Percentiles rank a stretch among this genome's conserved stretches.
Conservation (phyloP, 2,113 vertebrate species). For the Phaethornis superciliosus region DNA sequence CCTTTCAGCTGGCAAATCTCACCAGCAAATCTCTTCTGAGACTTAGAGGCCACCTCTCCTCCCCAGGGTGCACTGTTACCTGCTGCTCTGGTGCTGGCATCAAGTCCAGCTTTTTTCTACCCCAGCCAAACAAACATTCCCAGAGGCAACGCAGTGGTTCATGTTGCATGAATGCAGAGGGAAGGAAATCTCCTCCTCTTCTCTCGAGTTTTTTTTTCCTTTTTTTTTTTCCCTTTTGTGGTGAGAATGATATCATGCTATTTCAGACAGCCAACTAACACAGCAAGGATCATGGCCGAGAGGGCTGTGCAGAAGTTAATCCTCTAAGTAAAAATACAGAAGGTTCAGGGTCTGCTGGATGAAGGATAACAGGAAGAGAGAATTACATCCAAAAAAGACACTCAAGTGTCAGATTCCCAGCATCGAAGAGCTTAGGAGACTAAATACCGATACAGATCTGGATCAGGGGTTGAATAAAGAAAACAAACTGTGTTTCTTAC, state of each 20-base stretch:
- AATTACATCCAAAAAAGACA: not conserved
- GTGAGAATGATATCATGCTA: not conserved
- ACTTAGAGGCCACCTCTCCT: not conserved
- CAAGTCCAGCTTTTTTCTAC: not conserved
- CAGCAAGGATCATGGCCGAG: not conserved
- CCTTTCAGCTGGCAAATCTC: not conserved
- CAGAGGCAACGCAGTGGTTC: not conserved
- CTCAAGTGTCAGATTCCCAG: not conserved
- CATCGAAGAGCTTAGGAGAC: not conserved
- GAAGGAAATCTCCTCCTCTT: not conserved
- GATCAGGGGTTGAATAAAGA: not conserved
- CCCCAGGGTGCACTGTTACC: rapidly evolving
- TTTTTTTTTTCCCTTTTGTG: not conserved
- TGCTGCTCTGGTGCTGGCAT: not conserved
- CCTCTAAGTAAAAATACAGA: not conserved
- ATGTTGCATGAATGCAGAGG: not conserved
- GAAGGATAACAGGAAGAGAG: not conserved
- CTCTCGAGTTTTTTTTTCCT: not conserved
- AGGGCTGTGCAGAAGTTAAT: not conserved
- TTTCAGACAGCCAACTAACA: not conserved
- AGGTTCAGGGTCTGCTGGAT: not conserved
- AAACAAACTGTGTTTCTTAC: not conserved
- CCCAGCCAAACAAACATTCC: not conserved
- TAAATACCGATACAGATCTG: not conserved
- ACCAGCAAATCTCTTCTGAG: not conserved